Conservation (phyloP, 1,140 invertebrate genomes). For the Drosophila sp. region DNA sequence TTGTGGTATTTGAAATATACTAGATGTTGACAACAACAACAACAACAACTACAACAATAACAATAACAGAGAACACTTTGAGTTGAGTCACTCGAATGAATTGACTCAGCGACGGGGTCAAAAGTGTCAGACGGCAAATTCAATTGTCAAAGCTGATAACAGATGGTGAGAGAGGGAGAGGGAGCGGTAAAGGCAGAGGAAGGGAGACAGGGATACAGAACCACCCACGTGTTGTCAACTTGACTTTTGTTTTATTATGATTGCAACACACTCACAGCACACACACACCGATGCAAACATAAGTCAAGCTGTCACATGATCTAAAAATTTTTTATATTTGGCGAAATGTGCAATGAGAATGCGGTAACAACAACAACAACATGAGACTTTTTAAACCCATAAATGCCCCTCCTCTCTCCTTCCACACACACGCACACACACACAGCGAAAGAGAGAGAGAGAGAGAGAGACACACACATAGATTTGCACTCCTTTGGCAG, state of each 20-base stretch:
- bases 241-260: conserved; percentile 49
- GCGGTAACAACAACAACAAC: conserved; percentile 15
- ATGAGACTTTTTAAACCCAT: conserved; percentile 3
- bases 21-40: conserved; percentile 15
- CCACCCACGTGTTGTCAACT: conserved; percentile 35
- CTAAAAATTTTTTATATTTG: conserved; percentile 52
- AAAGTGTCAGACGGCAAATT: conserved; percentile 31
- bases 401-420: background rate
- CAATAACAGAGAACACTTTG: conserved; percentile 40
- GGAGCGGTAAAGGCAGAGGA: background rate
- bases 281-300: background rate
- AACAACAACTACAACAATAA: no score
- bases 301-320: conserved; percentile 47
- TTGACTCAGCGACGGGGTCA: conserved; percentile 6
- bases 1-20: conserved; percentile 20
- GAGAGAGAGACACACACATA: no score
- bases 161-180: background rate
- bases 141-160: conserved; percentile 32
- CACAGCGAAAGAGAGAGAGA: no score
- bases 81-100: conserved; percentile 33
- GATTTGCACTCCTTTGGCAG: conserved; percentile 1
- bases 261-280: conserved; percentile 24
- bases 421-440: background rate
- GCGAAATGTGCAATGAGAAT: conserved; percentile 52
- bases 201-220: background rate